These are phyloP conservation scores for Premnoplex brunnescens DNA, from an alignment of 2,797 vertebrate genomes.

Conservation along the genomic window DNA sequence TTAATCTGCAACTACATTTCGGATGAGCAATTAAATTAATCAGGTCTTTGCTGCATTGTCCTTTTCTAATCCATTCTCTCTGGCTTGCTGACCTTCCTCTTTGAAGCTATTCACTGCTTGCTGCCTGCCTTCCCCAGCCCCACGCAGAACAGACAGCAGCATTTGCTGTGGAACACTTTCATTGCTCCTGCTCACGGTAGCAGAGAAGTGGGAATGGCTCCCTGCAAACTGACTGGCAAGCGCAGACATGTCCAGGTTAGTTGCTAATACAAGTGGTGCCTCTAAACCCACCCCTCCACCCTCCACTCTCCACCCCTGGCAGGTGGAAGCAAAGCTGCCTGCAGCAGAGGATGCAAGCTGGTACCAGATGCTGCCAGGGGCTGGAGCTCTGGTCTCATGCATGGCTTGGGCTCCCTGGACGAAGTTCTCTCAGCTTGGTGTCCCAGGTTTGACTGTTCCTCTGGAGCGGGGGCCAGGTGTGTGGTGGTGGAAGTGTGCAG, in stretches of 20 bases:
- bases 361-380: slow-evolving; percentile 52
- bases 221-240: neutral
- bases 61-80: slow-evolving; percentile 17
- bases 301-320: neutral
- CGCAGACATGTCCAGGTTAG: neutral
- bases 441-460: neutral
- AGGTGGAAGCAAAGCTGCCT: rapidly evolving
- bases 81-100: slow-evolving; percentile 41
- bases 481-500: neutral
- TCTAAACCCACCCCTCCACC: neutral
- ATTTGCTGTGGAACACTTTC: neutral
- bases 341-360: neutral
- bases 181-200: neutral
- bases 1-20: slow-evolving; percentile 27
- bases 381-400: slow-evolving; percentile 39
- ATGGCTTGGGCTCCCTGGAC: neutral
- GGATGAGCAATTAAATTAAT: slow-evolving; percentile 65
- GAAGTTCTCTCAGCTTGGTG: neutral
- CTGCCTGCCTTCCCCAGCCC: neutral
- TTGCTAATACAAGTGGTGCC: neutral
- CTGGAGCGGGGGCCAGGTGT: neutral
- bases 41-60: slow-evolving; percentile 35
- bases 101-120: neutral
- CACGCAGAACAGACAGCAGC: neutral
- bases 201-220: neutral